Evolutionary conservation across 1,140 invertebrate genomes (phyloP), one percentile per base, ranked within the genome.

Genomic region (Pseudomyrmex dendroicus): DNA sequence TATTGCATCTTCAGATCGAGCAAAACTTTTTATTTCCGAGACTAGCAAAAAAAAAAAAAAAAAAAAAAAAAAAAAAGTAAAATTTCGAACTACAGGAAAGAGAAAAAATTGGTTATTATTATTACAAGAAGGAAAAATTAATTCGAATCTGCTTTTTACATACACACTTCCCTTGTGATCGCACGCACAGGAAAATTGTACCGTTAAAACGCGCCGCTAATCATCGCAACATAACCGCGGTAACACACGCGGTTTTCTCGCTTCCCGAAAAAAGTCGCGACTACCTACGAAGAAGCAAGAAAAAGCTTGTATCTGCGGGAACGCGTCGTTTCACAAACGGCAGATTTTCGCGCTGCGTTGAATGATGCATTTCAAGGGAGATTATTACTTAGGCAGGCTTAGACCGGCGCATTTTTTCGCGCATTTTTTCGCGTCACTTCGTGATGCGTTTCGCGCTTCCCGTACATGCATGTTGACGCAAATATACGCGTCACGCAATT

Each of bases 221-320:
- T 77, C 17, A 35, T 68, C 74, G 56, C 68, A 77, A 77, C 68
- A 46, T 68, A 77, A 77, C 68, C 68, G 63, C 20, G 52, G 35
- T 46, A 56, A 35, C 35, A 35, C 74, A 46, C 52, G 74, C 35
- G 50, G 56, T 77, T 54, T 35, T 17, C 17, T n/a, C 17, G 17
- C 15, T 25, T 78, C 59, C n/a, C 52, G 74, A 67, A 78, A 78
- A 35, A 78, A 68, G 35, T 78, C 17, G 17, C 64, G 17, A 68
- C 74, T 20, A 8, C 15, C 7, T 44, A 52, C 35, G 57, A 78
- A 68, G 68, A 66, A 67, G 8, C 4, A 20, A 54, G 63, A 56
- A 77, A 77, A 76, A 66, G 50, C 5, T 48, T 48, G 20, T 35
- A 64, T 74, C 35, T 15, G 63, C 63, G 74, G 17, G 57, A 68